These are phyloP conservation scores for Bufotes viridis DNA, from an alignment of 2,797 vertebrate species.

Conservation along the genomic window DNA sequence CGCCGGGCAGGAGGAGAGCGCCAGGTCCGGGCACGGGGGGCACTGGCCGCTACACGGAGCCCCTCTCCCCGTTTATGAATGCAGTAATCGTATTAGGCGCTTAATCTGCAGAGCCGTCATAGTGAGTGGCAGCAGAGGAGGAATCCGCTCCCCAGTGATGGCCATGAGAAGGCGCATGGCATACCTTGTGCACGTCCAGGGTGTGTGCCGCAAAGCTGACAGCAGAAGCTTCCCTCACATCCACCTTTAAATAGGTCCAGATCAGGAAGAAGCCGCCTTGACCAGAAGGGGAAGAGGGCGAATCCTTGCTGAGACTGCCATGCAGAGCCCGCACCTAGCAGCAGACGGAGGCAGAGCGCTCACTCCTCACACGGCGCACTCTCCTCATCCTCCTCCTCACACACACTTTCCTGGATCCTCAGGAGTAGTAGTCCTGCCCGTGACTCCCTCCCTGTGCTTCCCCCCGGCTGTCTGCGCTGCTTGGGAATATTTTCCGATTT, in stretches of 20 bases:
- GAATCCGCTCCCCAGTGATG: neutral
- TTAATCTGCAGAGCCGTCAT: conserved; percentile 31
- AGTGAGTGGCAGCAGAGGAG: conserved; percentile 24
- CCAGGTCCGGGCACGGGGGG: neutral
- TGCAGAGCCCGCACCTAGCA: conserved; percentile 60
- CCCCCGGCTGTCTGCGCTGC: conserved; percentile 43
- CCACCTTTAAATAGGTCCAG: conserved; percentile 62
- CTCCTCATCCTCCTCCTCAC: conserved; percentile 35
- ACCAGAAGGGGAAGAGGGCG: conserved; percentile 63
- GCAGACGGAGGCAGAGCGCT: conserved; percentile 47
- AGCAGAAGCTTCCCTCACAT: conserved; percentile 37
- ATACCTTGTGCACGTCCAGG: conserved; percentile 65
- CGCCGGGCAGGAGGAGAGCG: neutral
- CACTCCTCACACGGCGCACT: conserved; percentile 27
- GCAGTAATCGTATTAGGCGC: conserved; percentile 49
- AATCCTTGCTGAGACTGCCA: conserved; percentile 60
- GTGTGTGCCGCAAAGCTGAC: conserved; percentile 53
- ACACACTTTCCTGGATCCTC: neutral
- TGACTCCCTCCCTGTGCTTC: conserved; percentile 2
- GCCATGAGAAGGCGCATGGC: neutral
- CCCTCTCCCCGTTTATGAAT: conserved; percentile 27
- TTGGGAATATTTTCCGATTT: conserved; percentile 48
- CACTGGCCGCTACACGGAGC: conserved; percentile 3
- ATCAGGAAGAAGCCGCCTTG: conserved; percentile 66
- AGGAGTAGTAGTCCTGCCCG: neutral